Percentiles rank a stretch among this genome's conserved stretches.
phyloP scores from a whole-genome alignment of 2,888 invertebrate genomes.

The Salticus scenicus region DNA sequence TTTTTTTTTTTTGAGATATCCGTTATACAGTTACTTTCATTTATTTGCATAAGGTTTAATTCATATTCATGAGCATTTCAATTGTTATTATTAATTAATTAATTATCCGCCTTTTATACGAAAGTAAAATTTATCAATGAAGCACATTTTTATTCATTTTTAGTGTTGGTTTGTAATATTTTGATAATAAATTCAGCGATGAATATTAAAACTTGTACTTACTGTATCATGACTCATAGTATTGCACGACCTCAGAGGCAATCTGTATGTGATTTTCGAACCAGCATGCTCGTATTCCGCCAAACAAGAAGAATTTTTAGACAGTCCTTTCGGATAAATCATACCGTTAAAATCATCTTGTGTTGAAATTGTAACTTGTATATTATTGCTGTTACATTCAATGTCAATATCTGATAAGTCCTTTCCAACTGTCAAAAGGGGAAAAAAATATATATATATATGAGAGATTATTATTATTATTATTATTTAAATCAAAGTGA shows the following conservation, averaged over 20 bases:
- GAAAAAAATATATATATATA: too few species aligned
- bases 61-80: too few species aligned
- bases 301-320: slow-evolving; percentile 91
- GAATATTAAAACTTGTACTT: slow-evolving; percentile 60
- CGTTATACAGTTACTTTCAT: too few species aligned
- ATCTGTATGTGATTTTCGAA: slow-evolving; percentile 84
- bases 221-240: slow-evolving; percentile 82
- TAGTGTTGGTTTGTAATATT: too few species aligned
- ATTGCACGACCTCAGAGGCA: slow-evolving; percentile 91
- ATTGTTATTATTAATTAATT: too few species aligned
- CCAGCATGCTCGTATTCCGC: slow-evolving; percentile 83
- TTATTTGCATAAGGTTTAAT: too few species aligned
- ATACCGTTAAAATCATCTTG: slow-evolving; percentile 84
- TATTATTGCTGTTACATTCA: slow-evolving; percentile 82
- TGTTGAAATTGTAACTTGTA: slow-evolving; percentile 78
- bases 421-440: slow-evolving; percentile 30
- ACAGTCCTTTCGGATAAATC: slow-evolving; percentile 91
- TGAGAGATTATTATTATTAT: not conserved
- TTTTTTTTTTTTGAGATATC: too few species aligned
- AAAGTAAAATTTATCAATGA: too few species aligned
- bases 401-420: slow-evolving; percentile 75
- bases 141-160: too few species aligned
- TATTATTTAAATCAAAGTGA: not conserved
- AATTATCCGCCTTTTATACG: too few species aligned
- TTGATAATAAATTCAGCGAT: too few species aligned